Percentiles rank a stretch among this genome's conserved stretches.
phyloP scores from a whole-genome alignment of 2,797 vertebrate genomes.

The Phoeniculus purpureus region DNA sequence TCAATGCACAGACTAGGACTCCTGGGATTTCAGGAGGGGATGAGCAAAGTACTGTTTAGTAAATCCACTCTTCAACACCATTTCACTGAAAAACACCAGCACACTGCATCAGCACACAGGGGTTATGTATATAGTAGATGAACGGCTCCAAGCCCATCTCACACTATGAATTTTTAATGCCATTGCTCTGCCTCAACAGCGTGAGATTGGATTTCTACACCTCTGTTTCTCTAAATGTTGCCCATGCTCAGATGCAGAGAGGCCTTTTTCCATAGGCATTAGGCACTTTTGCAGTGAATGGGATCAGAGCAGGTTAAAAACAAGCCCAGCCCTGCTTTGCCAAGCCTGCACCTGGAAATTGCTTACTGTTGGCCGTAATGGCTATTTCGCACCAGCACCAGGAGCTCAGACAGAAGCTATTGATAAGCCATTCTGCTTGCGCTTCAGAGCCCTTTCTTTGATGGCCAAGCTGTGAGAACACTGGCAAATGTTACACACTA shows the following conservation, averaged over 20 bases:
- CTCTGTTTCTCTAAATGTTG: not conserved
- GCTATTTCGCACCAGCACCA: not conserved
- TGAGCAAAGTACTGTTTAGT: constrained; percentile 3
- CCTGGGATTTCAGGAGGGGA: constrained; percentile 47
- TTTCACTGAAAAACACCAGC: not conserved
- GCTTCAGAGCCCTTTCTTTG: not conserved
- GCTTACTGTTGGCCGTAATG: not conserved
- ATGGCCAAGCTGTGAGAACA: constrained; percentile 24
- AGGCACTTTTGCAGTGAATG: not conserved
- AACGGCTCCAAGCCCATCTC: not conserved
- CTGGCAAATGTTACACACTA: not conserved
- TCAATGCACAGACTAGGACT: constrained; percentile 11
- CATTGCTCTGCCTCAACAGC: constrained; percentile 16
- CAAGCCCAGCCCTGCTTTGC: not conserved
- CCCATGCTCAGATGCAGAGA: not conserved
- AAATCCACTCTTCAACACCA: constrained; percentile 41
- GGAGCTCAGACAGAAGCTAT: constrained; percentile 2
- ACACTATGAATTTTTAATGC: constrained; percentile 23
- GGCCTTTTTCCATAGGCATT: not conserved
- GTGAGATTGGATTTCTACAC: constrained; percentile 1
- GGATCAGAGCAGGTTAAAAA: not conserved
- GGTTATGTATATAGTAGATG: constrained; percentile 5
- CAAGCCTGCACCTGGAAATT: not conserved
- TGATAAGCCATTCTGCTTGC: constrained; percentile 21
- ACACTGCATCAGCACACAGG: not conserved